Base-by-base conservation (phyloP, 2,797 vertebrate species). In the Chaenodraco wilsoni region DNA sequence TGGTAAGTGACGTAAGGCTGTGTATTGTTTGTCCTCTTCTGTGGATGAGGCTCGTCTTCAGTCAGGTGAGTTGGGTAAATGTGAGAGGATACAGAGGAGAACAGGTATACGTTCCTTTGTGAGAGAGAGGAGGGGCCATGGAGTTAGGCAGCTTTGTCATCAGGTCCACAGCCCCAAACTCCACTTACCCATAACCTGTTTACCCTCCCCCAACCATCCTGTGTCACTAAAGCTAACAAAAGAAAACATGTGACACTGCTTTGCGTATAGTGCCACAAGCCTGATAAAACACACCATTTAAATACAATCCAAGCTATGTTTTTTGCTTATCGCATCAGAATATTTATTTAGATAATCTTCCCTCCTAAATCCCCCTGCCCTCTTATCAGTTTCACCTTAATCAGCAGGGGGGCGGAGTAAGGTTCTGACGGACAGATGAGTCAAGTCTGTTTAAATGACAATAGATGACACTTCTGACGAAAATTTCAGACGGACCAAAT, bases 401-500 rank as follows among this genome's bases (percentile, higher is more conserved):
- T 27, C 40, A 46, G 43, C 37, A 75, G 67, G 65, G 63, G 68
- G 79, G 81, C 40, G 79, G 74, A 69, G 72, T 37, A 1, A 58
- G 0, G 17, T 33, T 17, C 15, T 40, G 9, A 48, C 37, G 41
- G 49, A 71, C 3, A 41, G 21, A 40, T 86, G 72, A 81, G 64
- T 79, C 79, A 80, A 7, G 4, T 43, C 54, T 54, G 31, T 54
- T 75, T 49, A 51, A 73, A 84, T 78, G 16, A 78, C 55, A 76
- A 43, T 17, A 43, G 33, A 37, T 9, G 8, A 37, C 33, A 15
- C 19, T 68, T 62, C 2, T n/a, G 58, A 70, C 58, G 16, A 45
- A 65, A 56, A 54, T 10, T 0, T 65, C 51, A 1, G n/a, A 21
- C n/a, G 33, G 40, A 69, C 89, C 87, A 89, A 81, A 89, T 87